Percentiles rank a stretch among this genome's conserved stretches.
Conservation (phyloP, 2,113 vertebrate genomes). For the Riparia riparia region DNA sequence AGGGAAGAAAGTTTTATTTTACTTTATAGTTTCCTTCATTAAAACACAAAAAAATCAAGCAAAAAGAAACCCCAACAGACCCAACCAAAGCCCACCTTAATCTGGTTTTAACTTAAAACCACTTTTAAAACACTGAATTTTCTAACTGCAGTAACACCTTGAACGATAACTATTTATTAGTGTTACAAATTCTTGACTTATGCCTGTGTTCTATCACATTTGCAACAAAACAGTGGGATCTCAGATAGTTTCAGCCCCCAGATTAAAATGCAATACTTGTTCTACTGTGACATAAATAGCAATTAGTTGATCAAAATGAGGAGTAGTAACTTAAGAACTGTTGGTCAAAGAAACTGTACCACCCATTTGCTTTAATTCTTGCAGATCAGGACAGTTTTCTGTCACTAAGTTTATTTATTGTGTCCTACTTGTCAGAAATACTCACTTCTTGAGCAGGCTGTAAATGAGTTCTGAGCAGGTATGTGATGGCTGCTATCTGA, state of each 20-base stretch:
- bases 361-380: not conserved
- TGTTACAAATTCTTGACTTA: not conserved
- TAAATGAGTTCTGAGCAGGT: constrained; percentile 86
- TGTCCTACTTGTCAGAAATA: not conserved
- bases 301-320: not conserved
- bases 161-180: not conserved
- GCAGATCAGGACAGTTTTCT: not conserved
- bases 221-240: not conserved
- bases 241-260: not conserved
- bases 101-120: not conserved
- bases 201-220: not conserved
- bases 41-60: not conserved
- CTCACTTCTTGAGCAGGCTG: constrained; percentile 84
- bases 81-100: not conserved
- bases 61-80: not conserved
- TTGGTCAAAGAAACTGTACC: not conserved
- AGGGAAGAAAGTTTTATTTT: constrained; percentile 25
- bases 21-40: not conserved
- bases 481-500: constrained; percentile 90
- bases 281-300: not conserved
- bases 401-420: not conserved
- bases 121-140: not conserved
- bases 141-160: not conserved
- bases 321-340: not conserved
- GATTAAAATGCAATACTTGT: not conserved